A percentile compares a stretch with the other conserved stretches of the same genome.
Conservation (phyloP, 2,113 vertebrate species). For the Rhombomys opimus region DNA sequence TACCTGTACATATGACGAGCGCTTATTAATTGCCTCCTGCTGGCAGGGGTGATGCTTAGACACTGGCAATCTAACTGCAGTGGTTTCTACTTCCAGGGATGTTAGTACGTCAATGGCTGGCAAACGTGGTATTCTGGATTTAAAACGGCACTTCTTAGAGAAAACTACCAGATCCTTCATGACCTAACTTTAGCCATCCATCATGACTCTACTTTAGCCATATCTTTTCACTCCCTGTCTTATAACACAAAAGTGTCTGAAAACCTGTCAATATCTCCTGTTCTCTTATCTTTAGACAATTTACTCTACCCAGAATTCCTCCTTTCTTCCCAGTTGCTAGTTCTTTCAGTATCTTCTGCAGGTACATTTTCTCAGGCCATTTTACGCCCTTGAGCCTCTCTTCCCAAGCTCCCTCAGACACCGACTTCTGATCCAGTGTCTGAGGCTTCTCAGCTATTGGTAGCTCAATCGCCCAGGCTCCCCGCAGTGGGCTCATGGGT, state of each 20-base stretch:
- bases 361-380: not conserved
- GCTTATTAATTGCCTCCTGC: not conserved
- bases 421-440: not conserved
- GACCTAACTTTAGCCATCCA: not conserved
- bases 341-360: not conserved
- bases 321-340: not conserved
- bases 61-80: not conserved
- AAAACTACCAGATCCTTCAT: not conserved
- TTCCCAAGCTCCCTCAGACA: not conserved
- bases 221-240: not conserved
- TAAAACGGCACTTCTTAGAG: not conserved
- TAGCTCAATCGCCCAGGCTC: not conserved
- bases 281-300: not conserved
- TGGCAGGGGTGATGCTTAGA: not conserved
- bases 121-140: not conserved
- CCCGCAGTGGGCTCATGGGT: not conserved
- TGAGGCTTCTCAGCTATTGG: not conserved
- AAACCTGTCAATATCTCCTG: not conserved
- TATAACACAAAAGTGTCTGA: not conserved
- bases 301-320: not conserved
- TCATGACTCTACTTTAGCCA: not conserved
- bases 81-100: not conserved
- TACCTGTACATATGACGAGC: not conserved
- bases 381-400: not conserved
- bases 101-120: not conserved